phyloP scores from a whole-genome alignment of 2,888 invertebrate species.

The Tethea ocularis region DNA sequence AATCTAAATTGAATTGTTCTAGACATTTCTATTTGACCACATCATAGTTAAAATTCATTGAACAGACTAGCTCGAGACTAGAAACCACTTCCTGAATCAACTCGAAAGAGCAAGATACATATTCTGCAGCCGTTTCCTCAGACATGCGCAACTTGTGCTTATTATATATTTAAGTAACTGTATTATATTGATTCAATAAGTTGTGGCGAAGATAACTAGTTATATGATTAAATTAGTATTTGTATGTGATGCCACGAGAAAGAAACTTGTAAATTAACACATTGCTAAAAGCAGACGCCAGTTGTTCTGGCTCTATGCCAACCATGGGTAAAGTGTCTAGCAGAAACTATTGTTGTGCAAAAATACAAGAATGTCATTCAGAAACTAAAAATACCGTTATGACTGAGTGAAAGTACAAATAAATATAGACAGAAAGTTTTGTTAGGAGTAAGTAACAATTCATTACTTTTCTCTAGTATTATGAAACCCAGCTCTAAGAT shows the following conservation, averaged over 20 bases:
- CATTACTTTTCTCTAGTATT: not conserved
- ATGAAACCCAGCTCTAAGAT: too few relatives aligned
- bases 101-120: conserved; percentile 5
- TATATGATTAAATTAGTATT: not conserved
- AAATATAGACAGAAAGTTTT: not conserved
- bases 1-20: not conserved
- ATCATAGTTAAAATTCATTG: not conserved
- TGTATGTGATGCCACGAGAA: not conserved
- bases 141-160: not conserved
- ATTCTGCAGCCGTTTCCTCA: conserved; percentile 4
- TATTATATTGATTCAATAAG: not conserved
- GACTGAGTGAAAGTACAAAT: conserved; percentile 1
- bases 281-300: not conserved
- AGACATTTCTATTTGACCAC: not conserved
- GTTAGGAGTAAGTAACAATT: not conserved
- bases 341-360: conserved; percentile 1
- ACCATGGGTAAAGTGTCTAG: not conserved
- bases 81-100: conserved; percentile 10
- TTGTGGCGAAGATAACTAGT: not conserved
- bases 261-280: not conserved
- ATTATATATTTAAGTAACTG: not conserved
- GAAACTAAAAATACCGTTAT: not conserved
- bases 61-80: not conserved
- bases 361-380: not conserved
- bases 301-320: not conserved